Percentiles rank a stretch among this genome's conserved stretches.
Evolutionary conservation across 2,113 vertebrate species (phyloP).

Genomic region (rabbit (Oryctolagus cuniculus)): mOryCun1.1 NC_091432.1:235129001-235129500

Average conservation of each 20-base stretch:
- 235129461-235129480: too few relatives aligned
- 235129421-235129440: too few relatives aligned
- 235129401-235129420: too few relatives aligned
- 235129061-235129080: background rate
- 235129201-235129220: constrained; percentile 32
- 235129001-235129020: background rate
- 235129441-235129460: too few relatives aligned
- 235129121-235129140: constrained; percentile 30
- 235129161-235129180: background rate
- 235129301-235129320: too few relatives aligned
- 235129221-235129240: constrained; percentile 44
- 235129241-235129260: constrained; percentile 24
- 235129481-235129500: background rate
- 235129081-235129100: background rate
- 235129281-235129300: background rate
- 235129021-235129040: background rate
- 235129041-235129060: background rate
- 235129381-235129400: too few relatives aligned
- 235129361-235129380: too few relatives aligned
- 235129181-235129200: constrained; percentile 15
- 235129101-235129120: constrained; percentile 3
- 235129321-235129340: too few relatives aligned
- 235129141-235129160: constrained; percentile 4
- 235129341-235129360: too few relatives aligned
- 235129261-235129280: background rate